Base-by-base conservation (phyloP, 2,113 vertebrate species). In the Pavo muticus region DNA sequence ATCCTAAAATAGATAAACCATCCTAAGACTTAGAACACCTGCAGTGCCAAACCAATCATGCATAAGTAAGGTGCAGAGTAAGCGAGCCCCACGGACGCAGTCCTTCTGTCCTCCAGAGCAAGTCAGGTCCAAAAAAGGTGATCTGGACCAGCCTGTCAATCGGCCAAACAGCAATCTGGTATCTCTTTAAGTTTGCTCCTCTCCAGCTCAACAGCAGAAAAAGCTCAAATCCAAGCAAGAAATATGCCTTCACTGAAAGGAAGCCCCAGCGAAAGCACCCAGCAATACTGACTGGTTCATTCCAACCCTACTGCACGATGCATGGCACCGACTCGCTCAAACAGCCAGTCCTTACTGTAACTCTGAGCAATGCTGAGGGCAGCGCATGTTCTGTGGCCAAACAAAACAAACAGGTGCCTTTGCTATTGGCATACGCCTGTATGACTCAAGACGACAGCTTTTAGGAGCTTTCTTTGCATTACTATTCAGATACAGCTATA, bases 211-310 rank as follows among this genome's bases (percentile, higher is more conserved):
- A 91, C 48, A 85, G 63, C n/a, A 76, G 48, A 91, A 82, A 79
- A 94, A 59, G 32, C 68, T 90, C 45, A 79, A 83, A 82, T 65
- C 39, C 78, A 60, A 89, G 63, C 48, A 73, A 56, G 37, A 94
- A 87, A 73, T 32, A 60, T 6, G 40, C 23, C 35, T 81, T 35
- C 86, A 74, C 20, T 48, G 25, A 85, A 85, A 76, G 56, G 56
- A 79, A 90, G 32, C 19, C 77, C 73, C 73, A 61, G 39, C 42
- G 88, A 29, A 74, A 68, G 25, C 32, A 82, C 74, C 47, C 77
- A 86, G 32, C 29, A 91, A 85, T 90, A 83, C 20, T 54, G 75
- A 42, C 48, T 52, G 14, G 0, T 84, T 18, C 42, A 9, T 23
- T 91, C 87, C 74, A 79, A 60, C 4, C 10, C 3, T 54, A 44